Evolutionary conservation across 2,797 vertebrate genomes (phyloP), one percentile per base, ranked within the genome.

Genomic region (Rhinella marina): DNA sequence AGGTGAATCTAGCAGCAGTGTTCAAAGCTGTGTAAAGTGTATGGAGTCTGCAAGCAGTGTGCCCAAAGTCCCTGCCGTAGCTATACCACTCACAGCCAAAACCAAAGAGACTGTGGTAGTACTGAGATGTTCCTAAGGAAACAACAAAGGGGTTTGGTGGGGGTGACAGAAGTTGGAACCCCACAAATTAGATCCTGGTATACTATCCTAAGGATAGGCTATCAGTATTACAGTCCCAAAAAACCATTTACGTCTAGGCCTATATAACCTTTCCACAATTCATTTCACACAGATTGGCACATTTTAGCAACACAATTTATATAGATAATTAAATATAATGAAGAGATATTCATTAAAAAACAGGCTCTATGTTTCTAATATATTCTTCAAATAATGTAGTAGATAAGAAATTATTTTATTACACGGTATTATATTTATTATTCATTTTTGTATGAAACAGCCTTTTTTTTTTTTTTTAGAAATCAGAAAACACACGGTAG

Each of bases 381-480:
- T 54, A 52, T 25, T n/a, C 14, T 14, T 48, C 48, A 25, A 77
- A 52, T 77, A n/a, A 11, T n/a, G 12, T 52, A 77, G 3, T 52
- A 77, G 48, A 77, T 77, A 25, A 50, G 72, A 50, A 54, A 77
- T 77, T 5, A 77, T 77, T 77, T 52, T 54, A 77, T 14, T 77
- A 52, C 48, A n/a, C 23, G 25, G 7, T 77, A 77, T 77, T 52
- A 52, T 54, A 77, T 52, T 52, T 77, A 77, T 76, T 52, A 76
- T 52, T 5, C 23, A 54, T 77, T 77, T 77, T 77, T 52, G 48
- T 77, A 11, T 77, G 73, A 77, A 77, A 77, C 48, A n/a, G 52
- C 64, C 5, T 41, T 41, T 84, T 88, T 88, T 41, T 41, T 41
- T 84, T 88, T 88, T 85, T 88, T 75, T 61, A 73, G 77, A 85